phyloP scores from a whole-genome alignment of 2,888 invertebrate species.

The Taphrorychus bicolor region DNA sequence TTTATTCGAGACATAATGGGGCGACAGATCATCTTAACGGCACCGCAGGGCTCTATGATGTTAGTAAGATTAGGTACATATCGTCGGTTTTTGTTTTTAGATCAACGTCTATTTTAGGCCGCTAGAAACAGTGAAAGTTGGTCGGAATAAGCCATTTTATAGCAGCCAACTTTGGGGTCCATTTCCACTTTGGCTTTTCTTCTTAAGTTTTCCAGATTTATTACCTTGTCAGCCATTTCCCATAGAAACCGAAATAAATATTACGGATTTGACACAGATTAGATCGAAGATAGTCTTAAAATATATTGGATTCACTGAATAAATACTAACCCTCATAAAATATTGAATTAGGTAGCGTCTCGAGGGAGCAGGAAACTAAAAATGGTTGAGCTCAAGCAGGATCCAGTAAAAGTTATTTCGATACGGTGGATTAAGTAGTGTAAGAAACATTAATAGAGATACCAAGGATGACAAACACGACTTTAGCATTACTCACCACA shows the following conservation, averaged over 20 bases:
- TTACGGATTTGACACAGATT: not conserved
- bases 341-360: no score
- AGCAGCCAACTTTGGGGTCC: not conserved
- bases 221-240: constrained; percentile 1
- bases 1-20: not conserved
- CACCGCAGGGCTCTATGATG: not conserved
- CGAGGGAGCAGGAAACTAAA: no score
- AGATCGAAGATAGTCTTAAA: not conserved
- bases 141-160: not conserved
- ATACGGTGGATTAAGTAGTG: no score
- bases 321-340: no score
- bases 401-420: no score
- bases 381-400: no score
- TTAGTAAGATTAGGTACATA: not conserved
- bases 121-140: not conserved
- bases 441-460: no score
- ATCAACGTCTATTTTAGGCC: not conserved
- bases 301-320: not conserved
- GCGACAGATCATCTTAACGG: not conserved
- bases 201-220: not conserved
- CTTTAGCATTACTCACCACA: no score
- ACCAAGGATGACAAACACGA: no score
- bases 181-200: not conserved
- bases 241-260: not conserved
- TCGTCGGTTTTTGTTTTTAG: not conserved